Conservation (phyloP, 2,888 invertebrate species). For the Ceraclea dissimilis region DNA sequence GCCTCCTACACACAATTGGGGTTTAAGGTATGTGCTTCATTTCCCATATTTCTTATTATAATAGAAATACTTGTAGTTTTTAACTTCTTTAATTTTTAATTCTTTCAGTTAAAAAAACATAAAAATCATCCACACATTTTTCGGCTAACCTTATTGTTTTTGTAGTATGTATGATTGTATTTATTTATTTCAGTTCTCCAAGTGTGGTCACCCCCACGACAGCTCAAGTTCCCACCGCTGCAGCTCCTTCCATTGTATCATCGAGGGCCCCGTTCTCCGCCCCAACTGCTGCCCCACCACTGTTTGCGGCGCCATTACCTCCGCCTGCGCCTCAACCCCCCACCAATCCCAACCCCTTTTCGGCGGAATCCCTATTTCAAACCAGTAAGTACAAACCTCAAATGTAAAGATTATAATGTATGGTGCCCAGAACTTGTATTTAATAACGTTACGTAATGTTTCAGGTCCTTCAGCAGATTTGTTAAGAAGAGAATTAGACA, state of each 20-base stretch:
- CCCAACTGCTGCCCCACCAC: conserved; percentile 54
- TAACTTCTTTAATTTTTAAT: background rate
- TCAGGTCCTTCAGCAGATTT: conserved; percentile 63
- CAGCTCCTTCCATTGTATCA: conserved; percentile 43
- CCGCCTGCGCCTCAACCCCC: conserved; percentile 37
- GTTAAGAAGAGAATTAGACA: conserved; percentile 82
- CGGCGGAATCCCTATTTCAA: conserved; percentile 82
- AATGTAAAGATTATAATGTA: background rate
- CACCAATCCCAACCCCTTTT: conserved; percentile 72
- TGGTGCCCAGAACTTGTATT: too few species aligned
- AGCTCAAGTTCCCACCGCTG: conserved; percentile 33
- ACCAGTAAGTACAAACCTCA: conserved; percentile 55
- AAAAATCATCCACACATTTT: too few species aligned
- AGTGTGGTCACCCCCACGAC: conserved; percentile 28
- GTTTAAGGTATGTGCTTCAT: conserved; percentile 43
- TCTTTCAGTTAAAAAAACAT: too few species aligned
- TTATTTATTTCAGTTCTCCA: conserved; percentile 30
- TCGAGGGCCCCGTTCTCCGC: conserved; percentile 44
- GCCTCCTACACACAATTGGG: conserved; percentile 48
- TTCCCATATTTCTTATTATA: too few species aligned
- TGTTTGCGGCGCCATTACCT: conserved; percentile 61
- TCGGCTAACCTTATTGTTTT: too few species aligned
- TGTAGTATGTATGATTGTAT: too few species aligned
- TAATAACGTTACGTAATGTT: conserved; percentile 13
- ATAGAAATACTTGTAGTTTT: too few species aligned